These are phyloP conservation scores for Mormyrus lacerda DNA, from an alignment of 2,113 vertebrate genomes.

Conservation along the genomic window DNA sequence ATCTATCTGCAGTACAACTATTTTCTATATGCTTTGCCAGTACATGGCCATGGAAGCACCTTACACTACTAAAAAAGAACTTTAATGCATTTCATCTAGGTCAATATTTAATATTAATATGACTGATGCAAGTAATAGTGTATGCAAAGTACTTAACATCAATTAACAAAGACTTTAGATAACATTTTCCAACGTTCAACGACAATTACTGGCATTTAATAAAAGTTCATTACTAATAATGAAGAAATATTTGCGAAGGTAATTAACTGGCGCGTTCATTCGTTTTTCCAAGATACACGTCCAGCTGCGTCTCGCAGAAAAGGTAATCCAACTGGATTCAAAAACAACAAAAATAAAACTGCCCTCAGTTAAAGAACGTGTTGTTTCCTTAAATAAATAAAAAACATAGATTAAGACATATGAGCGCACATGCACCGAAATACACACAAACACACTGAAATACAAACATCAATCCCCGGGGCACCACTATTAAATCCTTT, in stretches of 20 bases:
- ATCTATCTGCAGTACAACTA: neutral
- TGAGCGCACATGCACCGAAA: conserved; percentile 10
- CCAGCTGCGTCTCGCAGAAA: neutral
- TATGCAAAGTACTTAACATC: neutral
- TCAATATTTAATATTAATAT: neutral
- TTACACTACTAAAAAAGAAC: neutral
- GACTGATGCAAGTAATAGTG: neutral
- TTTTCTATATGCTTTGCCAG: neutral
- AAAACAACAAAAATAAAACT: neutral
- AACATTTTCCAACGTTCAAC: neutral
- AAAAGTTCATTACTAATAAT: neutral
- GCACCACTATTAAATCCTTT: conserved; percentile 48
- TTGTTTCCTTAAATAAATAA: neutral
- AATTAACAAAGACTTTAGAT: neutral
- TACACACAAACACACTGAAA: conserved; percentile 25
- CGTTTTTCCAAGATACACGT: neutral
- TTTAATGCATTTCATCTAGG: neutral
- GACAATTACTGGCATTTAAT: neutral
- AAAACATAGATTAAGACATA: neutral
- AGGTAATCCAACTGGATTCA: neutral
- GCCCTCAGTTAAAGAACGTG: neutral
- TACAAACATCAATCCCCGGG: conserved; percentile 37
- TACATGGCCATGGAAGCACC: neutral
- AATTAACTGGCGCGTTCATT: neutral
- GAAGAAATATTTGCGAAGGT: neutral